Evolutionary conservation across 2,113 vertebrate genomes (phyloP).

Genomic region (Semnornis frantzii): DNA sequence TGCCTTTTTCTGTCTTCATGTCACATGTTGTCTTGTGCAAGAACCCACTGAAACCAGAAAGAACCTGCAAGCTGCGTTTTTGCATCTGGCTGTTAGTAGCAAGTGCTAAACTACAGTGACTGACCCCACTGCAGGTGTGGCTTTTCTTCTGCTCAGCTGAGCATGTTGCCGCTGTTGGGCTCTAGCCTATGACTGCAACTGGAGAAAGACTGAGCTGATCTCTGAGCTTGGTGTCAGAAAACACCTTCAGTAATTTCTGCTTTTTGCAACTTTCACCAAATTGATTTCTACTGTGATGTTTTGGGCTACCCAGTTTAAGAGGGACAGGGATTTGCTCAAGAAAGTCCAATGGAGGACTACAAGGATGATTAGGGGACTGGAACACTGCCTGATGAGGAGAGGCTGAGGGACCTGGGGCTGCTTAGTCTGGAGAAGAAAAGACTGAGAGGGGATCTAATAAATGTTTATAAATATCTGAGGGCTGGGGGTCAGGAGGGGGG

Average conservation of each 20-base stretch:
- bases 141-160: background rate
- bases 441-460: too few species aligned
- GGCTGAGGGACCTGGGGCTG: too few species aligned
- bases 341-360: too few species aligned
- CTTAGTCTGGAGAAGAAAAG: too few species aligned
- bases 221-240: background rate
- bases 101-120: background rate
- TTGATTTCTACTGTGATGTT: background rate
- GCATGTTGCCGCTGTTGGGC: background rate
- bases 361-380: too few species aligned
- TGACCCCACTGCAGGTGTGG: background rate
- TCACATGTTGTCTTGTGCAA: background rate
- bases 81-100: background rate
- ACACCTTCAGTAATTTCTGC: background rate
- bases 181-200: background rate
- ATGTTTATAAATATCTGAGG: too few species aligned
- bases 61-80: background rate
- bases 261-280: background rate
- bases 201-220: background rate
- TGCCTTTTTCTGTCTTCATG: background rate
- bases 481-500: too few species aligned
- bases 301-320: too few species aligned
- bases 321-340: too few species aligned
- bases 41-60: background rate
- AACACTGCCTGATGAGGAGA: too few species aligned